A percentile compares a stretch with the other conserved stretches of the same genome.
Evolutionary conservation across 2,888 invertebrate genomes (phyloP).

Genomic region (Acronicta aceris): DNA sequence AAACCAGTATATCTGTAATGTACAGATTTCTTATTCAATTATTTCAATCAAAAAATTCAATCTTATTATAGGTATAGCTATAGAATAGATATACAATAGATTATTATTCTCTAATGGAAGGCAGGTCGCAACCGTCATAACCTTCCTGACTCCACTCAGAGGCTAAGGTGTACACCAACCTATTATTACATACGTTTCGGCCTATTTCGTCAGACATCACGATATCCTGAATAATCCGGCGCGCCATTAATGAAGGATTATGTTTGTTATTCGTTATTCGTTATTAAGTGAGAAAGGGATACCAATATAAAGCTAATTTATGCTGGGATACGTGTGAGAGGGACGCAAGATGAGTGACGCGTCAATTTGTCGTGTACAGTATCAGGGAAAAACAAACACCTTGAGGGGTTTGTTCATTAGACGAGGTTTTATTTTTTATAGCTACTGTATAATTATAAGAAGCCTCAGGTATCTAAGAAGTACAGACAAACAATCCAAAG

Average conservation of each 20-base stretch:
- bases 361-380: conserved; percentile 70
- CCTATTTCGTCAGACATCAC: conserved; percentile 19
- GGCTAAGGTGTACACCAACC: background rate
- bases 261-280: conserved; percentile 36
- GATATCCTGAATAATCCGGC: conserved; percentile 51
- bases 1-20: no score
- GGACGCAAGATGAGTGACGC: conserved; percentile 64
- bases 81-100: no score
- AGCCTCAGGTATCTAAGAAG: no score
- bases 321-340: conserved; percentile 42
- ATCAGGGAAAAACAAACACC: conserved; percentile 72
- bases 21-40: no score
- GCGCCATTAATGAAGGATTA: conserved; percentile 71
- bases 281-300: conserved; percentile 59
- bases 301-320: conserved; percentile 6
- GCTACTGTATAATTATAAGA: no score
- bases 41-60: no score
- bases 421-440: conserved; percentile 22
- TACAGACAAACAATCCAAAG: no score
- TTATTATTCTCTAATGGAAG: no score
- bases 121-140: background rate
- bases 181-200: conserved; percentile 1
- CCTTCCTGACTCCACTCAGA: background rate
- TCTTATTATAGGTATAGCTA: no score
- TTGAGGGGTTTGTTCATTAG: conserved; percentile 54